Percentiles rank a stretch among this genome's conserved stretches.
Conservation (phyloP, 2,888 invertebrate species). For the Lasioglossum calceatum region DNA sequence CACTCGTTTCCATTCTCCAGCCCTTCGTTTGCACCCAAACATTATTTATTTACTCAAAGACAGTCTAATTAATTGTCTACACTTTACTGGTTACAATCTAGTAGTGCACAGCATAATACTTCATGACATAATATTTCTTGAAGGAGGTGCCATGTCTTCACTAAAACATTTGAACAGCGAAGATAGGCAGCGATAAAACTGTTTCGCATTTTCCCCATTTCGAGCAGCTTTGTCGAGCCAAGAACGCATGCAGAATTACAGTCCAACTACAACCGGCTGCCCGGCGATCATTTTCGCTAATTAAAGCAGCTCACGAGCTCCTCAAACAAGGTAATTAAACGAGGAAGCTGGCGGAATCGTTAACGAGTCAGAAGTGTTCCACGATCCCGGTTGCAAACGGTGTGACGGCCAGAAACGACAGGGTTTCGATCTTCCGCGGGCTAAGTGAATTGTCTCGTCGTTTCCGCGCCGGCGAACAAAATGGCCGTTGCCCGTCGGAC, state of each 20-base stretch:
- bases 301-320: slow-evolving; percentile 3
- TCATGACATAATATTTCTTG: too few relatives aligned
- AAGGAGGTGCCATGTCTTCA: too few relatives aligned
- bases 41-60: neutral
- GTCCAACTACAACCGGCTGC: neutral
- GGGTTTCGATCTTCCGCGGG: neutral
- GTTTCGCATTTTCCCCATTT: neutral
- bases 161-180: too few relatives aligned
- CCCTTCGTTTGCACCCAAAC: neutral
- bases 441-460: slow-evolving; percentile 53
- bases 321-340: neutral
- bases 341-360: neutral
- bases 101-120: too few relatives aligned
- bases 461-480: slow-evolving; percentile 40
- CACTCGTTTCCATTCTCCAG: neutral
- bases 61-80: neutral
- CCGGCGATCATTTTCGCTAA: neutral
- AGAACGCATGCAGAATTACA: neutral
- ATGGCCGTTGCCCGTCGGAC: slow-evolving; percentile 8
- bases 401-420: neutral
- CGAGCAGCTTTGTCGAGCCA: neutral
- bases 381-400: neutral
- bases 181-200: too few relatives aligned
- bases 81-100: too few relatives aligned
- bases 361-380: neutral